Evolutionary conservation across 2,888 invertebrate species (phyloP).

Genomic region (Liposcelis brunnea): DNA sequence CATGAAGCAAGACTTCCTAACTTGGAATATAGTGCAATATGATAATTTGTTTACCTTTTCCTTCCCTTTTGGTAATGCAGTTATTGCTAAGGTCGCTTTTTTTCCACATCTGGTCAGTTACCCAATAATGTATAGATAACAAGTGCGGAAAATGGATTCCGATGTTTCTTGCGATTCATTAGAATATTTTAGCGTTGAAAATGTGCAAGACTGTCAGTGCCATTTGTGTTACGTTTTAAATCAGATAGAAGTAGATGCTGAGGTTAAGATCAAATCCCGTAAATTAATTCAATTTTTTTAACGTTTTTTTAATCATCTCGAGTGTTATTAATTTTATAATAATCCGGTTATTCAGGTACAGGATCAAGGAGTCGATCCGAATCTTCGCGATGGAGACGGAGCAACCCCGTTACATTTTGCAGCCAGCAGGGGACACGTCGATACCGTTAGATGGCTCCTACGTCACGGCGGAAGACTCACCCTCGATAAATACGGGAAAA

Average conservation of each 20-base stretch:
- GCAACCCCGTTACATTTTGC: conserved; percentile 81
- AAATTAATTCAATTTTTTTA: no score
- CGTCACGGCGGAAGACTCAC: conserved; percentile 65
- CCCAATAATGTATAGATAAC: no score
- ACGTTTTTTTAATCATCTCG: neutral
- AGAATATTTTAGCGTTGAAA: neutral
- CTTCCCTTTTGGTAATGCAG: no score
- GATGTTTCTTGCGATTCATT: neutral
- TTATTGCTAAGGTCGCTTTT: no score
- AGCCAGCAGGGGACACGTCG: conserved; percentile 64
- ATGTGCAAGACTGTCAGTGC: neutral
- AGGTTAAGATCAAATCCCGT: no score
- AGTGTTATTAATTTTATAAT: no score
- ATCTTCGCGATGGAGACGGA: conserved; percentile 72
- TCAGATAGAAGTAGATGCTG: neutral
- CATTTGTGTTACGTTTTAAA: neutral
- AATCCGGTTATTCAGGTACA: conserved; percentile 40
- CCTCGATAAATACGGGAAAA: conserved; percentile 73
- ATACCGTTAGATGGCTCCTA: conserved; percentile 63
- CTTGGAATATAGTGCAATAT: no score
- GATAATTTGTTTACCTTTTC: no score
- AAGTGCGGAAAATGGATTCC: neutral
- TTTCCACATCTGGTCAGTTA: no score
- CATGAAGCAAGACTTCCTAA: no score
- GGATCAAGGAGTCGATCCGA: conserved; percentile 69